Base-by-base conservation (phyloP, 2,888 invertebrate species). In the Ophonus ardosiacus region DNA sequence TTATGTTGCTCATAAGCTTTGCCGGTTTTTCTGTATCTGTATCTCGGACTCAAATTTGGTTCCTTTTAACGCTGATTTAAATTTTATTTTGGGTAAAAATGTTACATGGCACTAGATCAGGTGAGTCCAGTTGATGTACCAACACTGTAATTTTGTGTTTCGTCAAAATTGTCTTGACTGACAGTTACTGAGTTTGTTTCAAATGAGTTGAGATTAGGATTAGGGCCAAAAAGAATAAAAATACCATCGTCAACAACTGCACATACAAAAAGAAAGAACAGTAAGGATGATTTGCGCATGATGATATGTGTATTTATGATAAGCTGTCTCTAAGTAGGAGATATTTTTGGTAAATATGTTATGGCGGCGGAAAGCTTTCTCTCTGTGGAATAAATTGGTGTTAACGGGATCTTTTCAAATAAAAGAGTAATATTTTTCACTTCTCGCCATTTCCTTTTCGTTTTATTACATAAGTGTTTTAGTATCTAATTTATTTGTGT, bases 401-500 rank as follows among this genome's bases (percentile, higher is more conserved):
- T 74, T 74, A 74, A 74, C 71, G 71, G 7, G 71, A 74, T 74
- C 71, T 18, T 74, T 74, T 74, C 71, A 74, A 74, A 74, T 74
- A 74, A 74, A 74, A 74, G 71, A 40, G 71, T 43, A 74, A 74
- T 74, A 74, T 74, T 74, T 74, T 74, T 74, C 71, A 74, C 71
- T 74, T 74, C 17, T 74, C 51, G 17, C 71, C 40, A 43, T 74
- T 74, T 74, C 43, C 68, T 74, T 74, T 43, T 21, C 71, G 21
- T 74, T 74, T 74, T 74, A 74, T 74, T 43, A 74, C 71, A 74
- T 74, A 74, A 74, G 71, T 74, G 71, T 74, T 74, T 74, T 74
- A 74, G 71, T 74, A 74, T 74, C 71, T 74, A 74, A 74, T 74
- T 74, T 74, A 74, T 74, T 74, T 74, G 71, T 74, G 71, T 74